phyloP scores from a whole-genome alignment of 1,140 invertebrate genomes.

The Saccostrea echinata region DNA sequence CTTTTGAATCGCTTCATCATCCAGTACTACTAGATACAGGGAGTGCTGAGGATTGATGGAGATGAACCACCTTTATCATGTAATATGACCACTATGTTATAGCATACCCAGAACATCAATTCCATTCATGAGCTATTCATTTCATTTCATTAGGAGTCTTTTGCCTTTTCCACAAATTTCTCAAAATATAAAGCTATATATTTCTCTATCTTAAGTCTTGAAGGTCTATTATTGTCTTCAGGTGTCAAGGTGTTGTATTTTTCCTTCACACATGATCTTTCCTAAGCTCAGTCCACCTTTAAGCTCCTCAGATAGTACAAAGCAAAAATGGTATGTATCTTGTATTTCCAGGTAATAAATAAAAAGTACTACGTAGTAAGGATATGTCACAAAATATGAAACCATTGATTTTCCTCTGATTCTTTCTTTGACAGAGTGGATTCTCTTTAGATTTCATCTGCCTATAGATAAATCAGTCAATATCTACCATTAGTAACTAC shows the following conservation, averaged over 20 bases:
- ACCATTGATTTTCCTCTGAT: background rate
- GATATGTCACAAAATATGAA: background rate
- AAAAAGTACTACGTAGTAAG: background rate
- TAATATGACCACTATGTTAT: background rate
- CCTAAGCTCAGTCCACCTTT: too few relatives aligned
- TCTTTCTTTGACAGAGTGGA: background rate
- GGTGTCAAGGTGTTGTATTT: background rate
- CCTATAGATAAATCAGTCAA: too few relatives aligned
- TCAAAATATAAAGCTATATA: background rate
- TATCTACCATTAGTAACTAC: background rate
- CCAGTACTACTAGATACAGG: background rate
- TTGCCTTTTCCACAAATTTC: background rate
- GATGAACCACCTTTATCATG: background rate
- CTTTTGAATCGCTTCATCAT: constrained; percentile 24
- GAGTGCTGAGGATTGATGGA: background rate
- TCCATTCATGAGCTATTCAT: background rate
- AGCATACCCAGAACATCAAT: background rate
- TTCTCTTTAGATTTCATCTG: too few relatives aligned
- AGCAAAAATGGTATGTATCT: background rate
- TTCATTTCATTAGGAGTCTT: background rate
- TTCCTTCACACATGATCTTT: background rate
- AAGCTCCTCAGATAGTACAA: background rate
- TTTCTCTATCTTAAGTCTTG: too few relatives aligned
- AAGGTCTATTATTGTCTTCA: background rate
- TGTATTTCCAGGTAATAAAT: background rate